Conservation (phyloP, 1,140 invertebrate genomes). For the Diorhabda sublineata region DNA sequence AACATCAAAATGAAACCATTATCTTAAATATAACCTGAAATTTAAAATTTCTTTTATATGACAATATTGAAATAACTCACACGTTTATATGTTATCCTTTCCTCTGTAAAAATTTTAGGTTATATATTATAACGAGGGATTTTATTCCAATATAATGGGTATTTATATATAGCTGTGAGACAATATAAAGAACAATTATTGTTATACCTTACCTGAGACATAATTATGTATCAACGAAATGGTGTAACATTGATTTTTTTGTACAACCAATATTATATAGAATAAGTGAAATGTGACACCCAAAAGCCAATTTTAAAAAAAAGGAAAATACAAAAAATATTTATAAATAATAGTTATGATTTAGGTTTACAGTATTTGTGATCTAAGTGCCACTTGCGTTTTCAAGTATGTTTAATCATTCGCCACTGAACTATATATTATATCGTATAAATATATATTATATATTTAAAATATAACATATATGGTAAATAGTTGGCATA, state of each 20-base stretch:
- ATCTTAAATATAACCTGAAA: too few species aligned
- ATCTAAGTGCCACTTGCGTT: conserved; percentile 48
- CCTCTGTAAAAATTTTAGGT: too few species aligned
- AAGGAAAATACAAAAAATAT: conserved; percentile 2
- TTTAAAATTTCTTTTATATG: too few species aligned
- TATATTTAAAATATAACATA: conserved; percentile 33
- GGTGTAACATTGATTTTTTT: conserved; percentile 1
- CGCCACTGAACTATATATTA: conserved; percentile 45
- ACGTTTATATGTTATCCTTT: too few species aligned
- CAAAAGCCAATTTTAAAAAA: conserved; percentile 17
- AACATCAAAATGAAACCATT: too few species aligned
- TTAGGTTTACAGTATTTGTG: conserved; percentile 48
- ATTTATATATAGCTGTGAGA: neutral
- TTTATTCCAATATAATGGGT: too few species aligned
- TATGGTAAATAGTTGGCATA: conserved; percentile 37
- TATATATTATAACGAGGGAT: too few species aligned
- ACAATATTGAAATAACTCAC: too few species aligned
- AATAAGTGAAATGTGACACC: neutral
- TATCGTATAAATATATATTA: conserved; percentile 43
- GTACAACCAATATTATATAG: neutral
- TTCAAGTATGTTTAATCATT: conserved; percentile 47
- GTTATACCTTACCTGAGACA: neutral
- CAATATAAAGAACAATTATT: neutral
- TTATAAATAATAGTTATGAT: conserved; percentile 35
- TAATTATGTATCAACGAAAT: neutral